Evolutionary conservation across 2,113 vertebrate genomes (phyloP).

Genomic region (Neogale vison): DNA sequence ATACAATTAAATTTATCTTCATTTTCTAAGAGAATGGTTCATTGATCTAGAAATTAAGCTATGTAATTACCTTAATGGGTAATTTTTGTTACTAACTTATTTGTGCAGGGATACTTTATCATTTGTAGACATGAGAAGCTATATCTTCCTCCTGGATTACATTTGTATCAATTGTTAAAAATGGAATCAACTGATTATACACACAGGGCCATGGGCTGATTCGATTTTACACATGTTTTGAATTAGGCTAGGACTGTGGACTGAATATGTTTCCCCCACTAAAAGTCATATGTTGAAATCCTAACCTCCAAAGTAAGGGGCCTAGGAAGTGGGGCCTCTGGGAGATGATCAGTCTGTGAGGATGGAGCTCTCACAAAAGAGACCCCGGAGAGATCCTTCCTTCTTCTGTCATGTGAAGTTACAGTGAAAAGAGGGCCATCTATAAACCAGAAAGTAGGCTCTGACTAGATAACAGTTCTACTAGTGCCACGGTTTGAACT

Average conservation of each 20-base stretch:
- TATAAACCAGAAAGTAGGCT: background rate
- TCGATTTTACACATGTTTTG: background rate
- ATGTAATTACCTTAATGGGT: constrained; percentile 7
- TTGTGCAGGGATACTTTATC: constrained; percentile 3
- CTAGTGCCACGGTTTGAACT: background rate
- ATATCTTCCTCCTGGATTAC: background rate
- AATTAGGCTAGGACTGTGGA: background rate
- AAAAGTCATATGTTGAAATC: background rate
- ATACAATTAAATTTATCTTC: constrained; percentile 41
- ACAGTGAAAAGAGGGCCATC: background rate
- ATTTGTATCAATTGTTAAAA: background rate
- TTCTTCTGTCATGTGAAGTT: background rate
- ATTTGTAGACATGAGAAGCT: constrained; percentile 4
- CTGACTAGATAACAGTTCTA: background rate
- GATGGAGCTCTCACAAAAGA: background rate
- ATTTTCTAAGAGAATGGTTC: background rate
- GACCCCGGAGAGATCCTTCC: background rate
- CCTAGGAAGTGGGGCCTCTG: background rate
- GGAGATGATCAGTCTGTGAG: background rate
- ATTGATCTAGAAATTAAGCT: constrained; percentile 49
- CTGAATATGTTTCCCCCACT: background rate
- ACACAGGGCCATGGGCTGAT: background rate
- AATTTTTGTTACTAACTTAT: constrained; percentile 50
- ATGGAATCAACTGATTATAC: constrained; percentile 14
- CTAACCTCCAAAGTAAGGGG: background rate